Evolutionary conservation across 2,888 invertebrate species (phyloP), one percentile per base, ranked within the genome.

Genomic region (Standfussiana lucernea): DNA sequence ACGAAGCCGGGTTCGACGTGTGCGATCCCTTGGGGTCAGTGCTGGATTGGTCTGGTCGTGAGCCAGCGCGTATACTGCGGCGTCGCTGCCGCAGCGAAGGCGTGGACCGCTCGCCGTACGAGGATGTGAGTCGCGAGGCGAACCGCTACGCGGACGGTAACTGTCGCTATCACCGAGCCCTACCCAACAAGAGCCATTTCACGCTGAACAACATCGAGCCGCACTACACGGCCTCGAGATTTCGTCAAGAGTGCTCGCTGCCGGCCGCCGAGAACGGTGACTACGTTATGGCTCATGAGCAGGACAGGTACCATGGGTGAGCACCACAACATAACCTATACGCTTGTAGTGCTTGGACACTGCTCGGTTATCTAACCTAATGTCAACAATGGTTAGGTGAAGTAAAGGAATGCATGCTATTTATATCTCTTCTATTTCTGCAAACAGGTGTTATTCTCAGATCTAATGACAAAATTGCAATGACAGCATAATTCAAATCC

Each of bases 51-150:
- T 92, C 95, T 76, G 93, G 93, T 80, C 92, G 94, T 74, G 93
- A 93, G 82, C 94, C 96, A 86, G 96, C 96, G 79, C 94, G 95
- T 64, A 95, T 96, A 82, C 87, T 96, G 88, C 95, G 97, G 86
- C 95, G 97, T 74, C 95, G 97, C 86, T 97, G 97, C 90, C 96
- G 96, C 88, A 97, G 97, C 89, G 97, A 97, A 89, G 96, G 97
- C 70, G 91, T 97, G 65, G 97, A 97, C 85, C 94, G 96, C 71
- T 96, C 96, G 85, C 96, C 96, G 69, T 96, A 95, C 89, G 96
- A 96, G 93, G 95, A 96, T 95, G 95, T 90, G 84, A 93, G 90
- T 87, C 93, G 94, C 75, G 95, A 95, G 84, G 79, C 72, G 42
- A 91, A 90, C 80, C 93, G 93, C 79, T 95, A 92, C 71, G 93